These are phyloP conservation scores for Trypoxylon attenuatum DNA, from an alignment of 2,888 invertebrate genomes.

Conservation along the genomic window DNA sequence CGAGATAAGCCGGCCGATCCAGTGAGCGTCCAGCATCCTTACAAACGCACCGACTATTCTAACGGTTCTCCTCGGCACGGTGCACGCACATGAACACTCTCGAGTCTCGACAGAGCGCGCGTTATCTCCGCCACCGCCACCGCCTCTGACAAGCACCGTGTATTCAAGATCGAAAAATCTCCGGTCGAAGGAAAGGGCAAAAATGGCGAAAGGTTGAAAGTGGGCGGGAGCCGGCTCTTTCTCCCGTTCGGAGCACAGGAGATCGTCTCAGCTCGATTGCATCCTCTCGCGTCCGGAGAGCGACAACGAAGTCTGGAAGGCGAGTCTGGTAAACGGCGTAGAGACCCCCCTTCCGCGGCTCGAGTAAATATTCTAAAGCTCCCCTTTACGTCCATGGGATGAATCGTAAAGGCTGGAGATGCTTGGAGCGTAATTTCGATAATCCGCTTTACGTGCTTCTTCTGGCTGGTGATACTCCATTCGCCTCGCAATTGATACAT, in stretches of 20 bases:
- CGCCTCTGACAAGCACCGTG: no score
- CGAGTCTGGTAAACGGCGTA: slow-evolving; percentile 33
- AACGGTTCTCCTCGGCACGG: slow-evolving; percentile 60
- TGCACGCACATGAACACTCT: slow-evolving; percentile 60
- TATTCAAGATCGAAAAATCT: slow-evolving; percentile 38
- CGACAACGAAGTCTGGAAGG: slow-evolving; percentile 37
- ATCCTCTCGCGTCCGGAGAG: slow-evolving; percentile 37
- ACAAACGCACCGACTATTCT: slow-evolving; percentile 54
- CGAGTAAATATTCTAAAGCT: slow-evolving; percentile 27
- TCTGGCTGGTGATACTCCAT: not conserved
- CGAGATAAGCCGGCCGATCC: slow-evolving; percentile 31
- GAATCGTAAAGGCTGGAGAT: slow-evolving; percentile 4
- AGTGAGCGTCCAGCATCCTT: slow-evolving; percentile 15
- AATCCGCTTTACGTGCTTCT: slow-evolving; percentile 18
- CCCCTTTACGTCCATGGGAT: slow-evolving; percentile 13
- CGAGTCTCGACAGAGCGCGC: slow-evolving; percentile 48
- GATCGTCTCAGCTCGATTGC: slow-evolving; percentile 37
- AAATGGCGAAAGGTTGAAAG: slow-evolving; percentile 34
- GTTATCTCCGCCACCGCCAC: no score
- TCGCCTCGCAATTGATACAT: not conserved
- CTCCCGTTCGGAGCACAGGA: slow-evolving; percentile 30
- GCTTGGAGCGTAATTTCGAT: slow-evolving; percentile 22
- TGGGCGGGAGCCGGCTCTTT: slow-evolving; percentile 19
- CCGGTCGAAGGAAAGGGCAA: slow-evolving; percentile 6
- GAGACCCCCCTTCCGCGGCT: slow-evolving; percentile 31